Base-by-base conservation (phyloP, 2,888 invertebrate genomes). In the Gymnocheta viridis region DNA sequence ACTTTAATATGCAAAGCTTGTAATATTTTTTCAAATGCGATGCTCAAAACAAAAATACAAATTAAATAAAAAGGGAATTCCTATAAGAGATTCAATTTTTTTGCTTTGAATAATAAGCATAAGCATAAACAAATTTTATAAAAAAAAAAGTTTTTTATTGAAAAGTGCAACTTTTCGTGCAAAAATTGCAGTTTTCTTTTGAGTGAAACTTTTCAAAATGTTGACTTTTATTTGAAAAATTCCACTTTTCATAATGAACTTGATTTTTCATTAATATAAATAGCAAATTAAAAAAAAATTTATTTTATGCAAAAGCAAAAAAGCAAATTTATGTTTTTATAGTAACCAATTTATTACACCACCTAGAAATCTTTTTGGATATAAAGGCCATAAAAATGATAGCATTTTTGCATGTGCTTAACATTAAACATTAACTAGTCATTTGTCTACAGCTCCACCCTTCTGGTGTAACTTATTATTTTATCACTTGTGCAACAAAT, bases 401-500 rank as follows among this genome's bases (percentile, higher is more conserved):
- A 66, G 70, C 44, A 70, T 44, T 51, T 80, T 80, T 83, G 82
- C 82, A 76, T 79, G 79, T 83, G 70, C 58, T 66, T 69, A 80
- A 72, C 83, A 83, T 80, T 80, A 80, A 80, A 83, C 72, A 76
- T 81, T 80, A 84, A 84, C 76, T 80, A 60, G 77, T 81, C 80
- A 77, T 81, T 84, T 84, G 80, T 84, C 80, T 81, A 84, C 83
- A 84, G 80, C 72, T 81, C 80, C 80, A 67, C 80, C 83, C 79
- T 77, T 84, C 47, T 77, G 83, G 60, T 84, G 83, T 84, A 84
- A 84, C 80, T 84, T 77, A 81, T 84, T 84, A 84, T 77, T 84
- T 81, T 73, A 84, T 77, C 83, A 84, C 83, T 81, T 84, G 80
- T 81, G 67, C 83, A 77, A 84, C 73, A 84, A 80, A 80, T 81